These are phyloP conservation scores for Calameuta idolon DNA, from an alignment of 2,888 invertebrate species.

Conservation along the genomic window DNA sequence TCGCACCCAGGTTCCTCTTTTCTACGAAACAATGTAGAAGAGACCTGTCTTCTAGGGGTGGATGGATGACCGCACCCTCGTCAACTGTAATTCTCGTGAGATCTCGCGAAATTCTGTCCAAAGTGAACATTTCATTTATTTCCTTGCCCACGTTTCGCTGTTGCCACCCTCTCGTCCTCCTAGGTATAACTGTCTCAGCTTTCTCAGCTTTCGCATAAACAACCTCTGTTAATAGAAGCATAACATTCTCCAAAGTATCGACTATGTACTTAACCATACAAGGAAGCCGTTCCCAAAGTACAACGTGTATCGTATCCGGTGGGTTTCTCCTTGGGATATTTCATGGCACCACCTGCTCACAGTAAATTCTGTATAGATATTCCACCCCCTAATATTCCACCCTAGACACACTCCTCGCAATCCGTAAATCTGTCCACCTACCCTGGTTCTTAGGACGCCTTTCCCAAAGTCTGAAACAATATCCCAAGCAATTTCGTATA, in stretches of 20 bases:
- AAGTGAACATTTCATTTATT: background rate
- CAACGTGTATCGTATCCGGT: background rate
- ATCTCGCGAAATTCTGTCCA: background rate
- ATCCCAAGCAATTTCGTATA: background rate
- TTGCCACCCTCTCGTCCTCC: background rate
- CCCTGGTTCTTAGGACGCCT: background rate
- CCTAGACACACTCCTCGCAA: background rate
- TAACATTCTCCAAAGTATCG: background rate
- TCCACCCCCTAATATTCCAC: background rate
- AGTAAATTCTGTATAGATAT: background rate
- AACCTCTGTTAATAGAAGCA: background rate
- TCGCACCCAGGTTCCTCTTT: background rate
- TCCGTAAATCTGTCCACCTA: background rate
- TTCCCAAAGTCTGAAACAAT: background rate
- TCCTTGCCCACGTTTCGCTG: background rate
- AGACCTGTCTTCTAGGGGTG: background rate
- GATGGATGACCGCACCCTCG: background rate
- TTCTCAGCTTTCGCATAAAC: background rate
- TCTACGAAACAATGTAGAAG: background rate
- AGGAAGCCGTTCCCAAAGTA: background rate
- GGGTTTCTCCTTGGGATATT: background rate
- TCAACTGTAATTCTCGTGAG: background rate
- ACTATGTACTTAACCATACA: background rate
- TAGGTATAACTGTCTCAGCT: background rate
- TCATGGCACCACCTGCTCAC: background rate